Evolutionary conservation across 2,113 vertebrate species (phyloP).

Genomic region (Terrapene triunguis): DNA sequence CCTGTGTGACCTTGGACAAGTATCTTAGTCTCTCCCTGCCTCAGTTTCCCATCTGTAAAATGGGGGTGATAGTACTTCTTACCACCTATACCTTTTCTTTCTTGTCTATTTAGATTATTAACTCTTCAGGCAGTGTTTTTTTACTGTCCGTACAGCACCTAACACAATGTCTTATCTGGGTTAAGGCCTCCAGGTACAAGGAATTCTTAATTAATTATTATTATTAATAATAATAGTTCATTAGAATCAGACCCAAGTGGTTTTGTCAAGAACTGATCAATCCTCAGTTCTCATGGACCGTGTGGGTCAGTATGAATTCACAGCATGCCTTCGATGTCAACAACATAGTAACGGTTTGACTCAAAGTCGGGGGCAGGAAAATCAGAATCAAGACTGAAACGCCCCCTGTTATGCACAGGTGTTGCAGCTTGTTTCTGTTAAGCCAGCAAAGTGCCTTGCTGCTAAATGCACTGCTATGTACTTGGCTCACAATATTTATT

Average conservation of each 20-base stretch:
- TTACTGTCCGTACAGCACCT: background rate
- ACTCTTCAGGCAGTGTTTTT: background rate
- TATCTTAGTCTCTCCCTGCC: background rate
- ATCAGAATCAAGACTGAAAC: background rate
- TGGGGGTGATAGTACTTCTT: background rate
- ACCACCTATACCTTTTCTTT: background rate
- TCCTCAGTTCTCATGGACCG: constrained; percentile 2
- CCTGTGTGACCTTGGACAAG: background rate
- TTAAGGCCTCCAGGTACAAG: background rate
- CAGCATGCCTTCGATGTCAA: background rate
- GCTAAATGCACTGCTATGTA: background rate
- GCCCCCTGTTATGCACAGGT: constrained; percentile 60
- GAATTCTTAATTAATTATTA: background rate
- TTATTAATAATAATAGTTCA: background rate
- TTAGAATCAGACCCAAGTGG: background rate
- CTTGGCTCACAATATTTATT: constrained; percentile 15
- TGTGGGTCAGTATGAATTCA: background rate
- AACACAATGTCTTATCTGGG: background rate
- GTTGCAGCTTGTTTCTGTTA: constrained; percentile 26
- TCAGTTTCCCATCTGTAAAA: background rate
- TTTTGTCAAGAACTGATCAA: background rate
- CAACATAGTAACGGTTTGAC: background rate
- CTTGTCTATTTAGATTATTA: background rate
- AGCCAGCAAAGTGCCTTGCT: constrained; percentile 24
- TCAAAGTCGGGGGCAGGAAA: background rate